Evolutionary conservation across 1,140 invertebrate species (phyloP).

Genomic region (Dufourea novaeangliae): DNA sequence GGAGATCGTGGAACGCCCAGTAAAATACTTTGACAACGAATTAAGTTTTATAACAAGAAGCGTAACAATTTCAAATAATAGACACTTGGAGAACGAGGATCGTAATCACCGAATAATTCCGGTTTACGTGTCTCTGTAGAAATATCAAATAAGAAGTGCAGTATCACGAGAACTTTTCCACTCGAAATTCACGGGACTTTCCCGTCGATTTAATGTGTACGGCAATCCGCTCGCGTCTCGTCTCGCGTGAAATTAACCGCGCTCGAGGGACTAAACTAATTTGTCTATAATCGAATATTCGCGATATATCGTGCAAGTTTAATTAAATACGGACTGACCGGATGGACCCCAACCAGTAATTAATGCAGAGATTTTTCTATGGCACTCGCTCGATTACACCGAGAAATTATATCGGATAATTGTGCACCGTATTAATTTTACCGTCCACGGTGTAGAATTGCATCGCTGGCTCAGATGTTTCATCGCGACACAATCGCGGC

Average conservation of each 20-base stretch:
- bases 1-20: too few species aligned
- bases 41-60: too few species aligned
- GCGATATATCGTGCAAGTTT: slow-evolving; percentile 70
- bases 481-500: background rate
- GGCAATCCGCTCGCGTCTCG: slow-evolving; percentile 56
- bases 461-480: background rate
- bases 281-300: slow-evolving; percentile 72
- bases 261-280: slow-evolving; percentile 69
- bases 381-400: slow-evolving; percentile 28
- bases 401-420: slow-evolving; percentile 38
- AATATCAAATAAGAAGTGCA: background rate
- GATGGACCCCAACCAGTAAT: slow-evolving; percentile 55
- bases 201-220: slow-evolving; percentile 48
- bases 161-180: background rate
- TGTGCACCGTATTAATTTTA: slow-evolving; percentile 17
- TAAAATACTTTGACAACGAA: too few species aligned
- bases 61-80: too few species aligned
- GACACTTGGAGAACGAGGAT: too few species aligned
- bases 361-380: slow-evolving; percentile 57
- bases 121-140: background rate
- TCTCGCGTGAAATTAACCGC: slow-evolving; percentile 69
- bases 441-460: background rate
- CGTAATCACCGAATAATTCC: background rate
- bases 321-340: slow-evolving; percentile 70
- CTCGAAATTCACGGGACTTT: slow-evolving; percentile 1